phyloP scores from a whole-genome alignment of 2,113 vertebrate genomes.

The Cyprinodon tularosa region DNA sequence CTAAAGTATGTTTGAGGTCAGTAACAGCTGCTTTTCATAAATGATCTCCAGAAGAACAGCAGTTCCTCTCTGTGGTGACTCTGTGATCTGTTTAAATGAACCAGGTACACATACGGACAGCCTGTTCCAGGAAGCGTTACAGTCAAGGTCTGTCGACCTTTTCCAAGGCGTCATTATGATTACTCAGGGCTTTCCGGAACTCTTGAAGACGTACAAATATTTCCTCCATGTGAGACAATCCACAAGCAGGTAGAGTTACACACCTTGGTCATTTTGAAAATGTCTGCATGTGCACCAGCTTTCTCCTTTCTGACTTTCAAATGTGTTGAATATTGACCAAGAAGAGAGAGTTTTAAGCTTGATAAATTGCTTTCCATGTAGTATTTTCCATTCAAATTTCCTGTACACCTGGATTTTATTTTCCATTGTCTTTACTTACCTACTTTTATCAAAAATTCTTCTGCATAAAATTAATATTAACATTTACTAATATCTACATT shows the following conservation, averaged over 20 bases:
- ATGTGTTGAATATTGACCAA: too few species aligned
- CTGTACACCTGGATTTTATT: too few species aligned
- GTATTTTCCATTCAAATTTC: too few species aligned
- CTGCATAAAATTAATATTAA: too few species aligned
- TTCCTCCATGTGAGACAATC: constrained; percentile 35
- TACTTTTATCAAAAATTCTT: too few species aligned
- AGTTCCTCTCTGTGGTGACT: background rate
- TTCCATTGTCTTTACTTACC: too few species aligned
- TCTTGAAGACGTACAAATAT: background rate
- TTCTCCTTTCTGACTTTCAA: too few species aligned
- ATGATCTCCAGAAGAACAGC: background rate
- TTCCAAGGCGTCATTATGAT: fast-evolving
- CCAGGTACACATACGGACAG: constrained; percentile 76
- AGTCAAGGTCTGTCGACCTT: constrained; percentile 42
- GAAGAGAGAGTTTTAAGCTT: too few species aligned
- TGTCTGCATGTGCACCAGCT: too few species aligned
- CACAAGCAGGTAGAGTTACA: constrained; percentile 51
- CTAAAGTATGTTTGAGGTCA: constrained; percentile 70
- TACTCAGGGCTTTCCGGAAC: fast-evolving
- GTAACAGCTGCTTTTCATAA: constrained; percentile 17
- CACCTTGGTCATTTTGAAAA: too few species aligned
- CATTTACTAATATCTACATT: too few species aligned
- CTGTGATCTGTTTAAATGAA: background rate
- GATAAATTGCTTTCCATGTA: too few species aligned
- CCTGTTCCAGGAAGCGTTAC: constrained; percentile 66